Evolutionary conservation across 1,140 invertebrate genomes (phyloP), one percentile per base, ranked within the genome.

Genomic region (Belonocnema kinseyi): DNA sequence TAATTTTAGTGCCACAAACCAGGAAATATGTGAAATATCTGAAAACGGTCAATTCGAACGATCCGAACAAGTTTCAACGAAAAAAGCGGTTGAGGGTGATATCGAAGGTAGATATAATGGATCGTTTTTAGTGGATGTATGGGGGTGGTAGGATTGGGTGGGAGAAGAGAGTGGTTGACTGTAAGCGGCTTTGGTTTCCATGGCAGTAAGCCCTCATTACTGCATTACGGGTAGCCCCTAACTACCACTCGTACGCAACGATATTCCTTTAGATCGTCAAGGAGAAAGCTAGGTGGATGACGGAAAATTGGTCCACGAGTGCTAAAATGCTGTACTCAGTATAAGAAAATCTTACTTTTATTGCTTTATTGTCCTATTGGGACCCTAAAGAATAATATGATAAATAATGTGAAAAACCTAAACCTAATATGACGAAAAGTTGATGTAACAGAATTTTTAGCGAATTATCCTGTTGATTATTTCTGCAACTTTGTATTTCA

Each of bases 131-230:
- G 72, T 75, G 75, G 54, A 40, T 66, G 70, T 74, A 73, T 75
- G 75, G 51, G 73, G 70, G 72, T 50, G 75, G 75, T 77, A 77
- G 78, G 76, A 66, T 54, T 75, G 81, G 76, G 80, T 78, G 82
- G 83, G 82, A 82, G 80, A 80, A 85, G 86, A 85, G 88, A 90
- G 89, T 88, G 90, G 90, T 89, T 88, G 90, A 86, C 85, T 88
- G 86, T 91, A 91, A 91, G 90, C 90, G 87, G 90, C 89, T 91
- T 91, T 91, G 88, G 90, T 91, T 91, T 91, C 90, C 90, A 91
- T 91, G 90, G 90, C 90, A 92, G 90, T 91, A 91, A 92, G 89
- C 89, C 87, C 90, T 92, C 90, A 91, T 92, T 91, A 91, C 89
- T 91, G 90, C 89, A 91, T 91, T 92, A 91, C 88, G 86, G 88